Conservation (phyloP, 2,888 invertebrate species). For the Strigamia crassipes region DNA sequence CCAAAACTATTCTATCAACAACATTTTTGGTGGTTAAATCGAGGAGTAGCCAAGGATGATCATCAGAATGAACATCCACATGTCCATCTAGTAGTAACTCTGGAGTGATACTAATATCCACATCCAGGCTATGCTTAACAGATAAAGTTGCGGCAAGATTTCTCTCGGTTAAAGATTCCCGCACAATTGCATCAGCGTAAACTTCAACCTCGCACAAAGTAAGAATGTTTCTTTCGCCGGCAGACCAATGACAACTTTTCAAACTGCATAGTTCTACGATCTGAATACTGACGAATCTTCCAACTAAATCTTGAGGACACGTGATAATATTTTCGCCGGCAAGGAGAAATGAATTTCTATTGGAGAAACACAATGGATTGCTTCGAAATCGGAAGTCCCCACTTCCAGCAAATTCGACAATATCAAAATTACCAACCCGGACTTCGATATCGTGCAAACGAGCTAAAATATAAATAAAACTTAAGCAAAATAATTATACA, state of each 20-base stretch:
- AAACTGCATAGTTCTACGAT: background rate
- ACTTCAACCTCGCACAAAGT: slow-evolving; percentile 20
- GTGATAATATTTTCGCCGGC: background rate
- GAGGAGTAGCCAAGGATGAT: background rate
- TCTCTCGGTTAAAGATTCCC: background rate
- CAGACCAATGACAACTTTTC: background rate
- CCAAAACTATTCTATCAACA: background rate
- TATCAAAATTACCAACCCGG: background rate
- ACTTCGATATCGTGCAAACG: background rate
- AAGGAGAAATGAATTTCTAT: background rate
- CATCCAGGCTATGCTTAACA: background rate
- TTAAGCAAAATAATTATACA: background rate
- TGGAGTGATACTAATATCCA: too few species aligned
- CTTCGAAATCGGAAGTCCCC: background rate
- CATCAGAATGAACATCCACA: background rate
- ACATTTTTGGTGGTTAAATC: background rate
- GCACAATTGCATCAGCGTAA: background rate
- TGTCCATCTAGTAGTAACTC: too few species aligned
- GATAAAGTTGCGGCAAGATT: background rate
- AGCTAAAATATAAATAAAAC: background rate
- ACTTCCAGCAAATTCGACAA: background rate
- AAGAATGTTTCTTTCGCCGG: background rate
- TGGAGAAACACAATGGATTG: background rate
- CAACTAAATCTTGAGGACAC: background rate
- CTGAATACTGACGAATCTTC: slow-evolving; percentile 39